Evolutionary conservation across 1,140 invertebrate species (phyloP).

Genomic region (Drosophila jambulina): DNA sequence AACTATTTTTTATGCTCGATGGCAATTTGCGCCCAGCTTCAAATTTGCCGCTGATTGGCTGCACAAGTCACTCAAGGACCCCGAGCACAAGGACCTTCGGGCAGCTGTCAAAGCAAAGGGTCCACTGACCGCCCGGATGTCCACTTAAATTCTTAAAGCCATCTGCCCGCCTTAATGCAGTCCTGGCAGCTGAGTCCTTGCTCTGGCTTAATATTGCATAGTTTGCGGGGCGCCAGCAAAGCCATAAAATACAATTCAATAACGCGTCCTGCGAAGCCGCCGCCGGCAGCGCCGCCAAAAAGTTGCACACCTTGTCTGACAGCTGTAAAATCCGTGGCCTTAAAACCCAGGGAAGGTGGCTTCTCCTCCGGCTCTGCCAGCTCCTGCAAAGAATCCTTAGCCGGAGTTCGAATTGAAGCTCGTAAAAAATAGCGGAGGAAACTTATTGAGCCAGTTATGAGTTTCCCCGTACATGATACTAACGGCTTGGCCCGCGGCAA

Average conservation of each 20-base stretch:
- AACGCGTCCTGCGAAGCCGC: conserved; percentile 49
- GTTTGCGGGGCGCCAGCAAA: conserved; percentile 68
- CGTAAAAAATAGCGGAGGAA: conserved; percentile 78
- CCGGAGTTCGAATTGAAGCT: conserved; percentile 47
- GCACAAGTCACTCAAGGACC: conserved; percentile 51
- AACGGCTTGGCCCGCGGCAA: conserved; percentile 72
- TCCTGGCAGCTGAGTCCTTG: conserved; percentile 2
- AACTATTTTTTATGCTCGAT: conserved; percentile 81
- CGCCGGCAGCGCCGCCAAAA: conserved; percentile 25
- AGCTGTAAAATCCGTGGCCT: conserved; percentile 75
- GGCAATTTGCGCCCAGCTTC: conserved; percentile 80
- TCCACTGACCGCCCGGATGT: conserved; percentile 20
- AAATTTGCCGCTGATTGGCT: conserved; percentile 80
- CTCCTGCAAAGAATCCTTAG: conserved; percentile 2
- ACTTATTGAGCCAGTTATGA: conserved; percentile 84
- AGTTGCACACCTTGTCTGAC: conserved; percentile 60
- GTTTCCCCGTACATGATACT: conserved; percentile 81
- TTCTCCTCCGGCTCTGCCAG: background rate
- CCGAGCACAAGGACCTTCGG: conserved; percentile 27
- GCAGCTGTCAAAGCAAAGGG: conserved; percentile 76
- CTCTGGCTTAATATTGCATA: conserved; percentile 59
- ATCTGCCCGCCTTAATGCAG: conserved; percentile 33
- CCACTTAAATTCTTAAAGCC: conserved; percentile 72
- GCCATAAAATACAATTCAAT: conserved; percentile 83
- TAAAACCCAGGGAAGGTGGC: conserved; percentile 44